phyloP scores from a whole-genome alignment of 1,140 invertebrate genomes.

The Eubasilissa regina region DNA sequence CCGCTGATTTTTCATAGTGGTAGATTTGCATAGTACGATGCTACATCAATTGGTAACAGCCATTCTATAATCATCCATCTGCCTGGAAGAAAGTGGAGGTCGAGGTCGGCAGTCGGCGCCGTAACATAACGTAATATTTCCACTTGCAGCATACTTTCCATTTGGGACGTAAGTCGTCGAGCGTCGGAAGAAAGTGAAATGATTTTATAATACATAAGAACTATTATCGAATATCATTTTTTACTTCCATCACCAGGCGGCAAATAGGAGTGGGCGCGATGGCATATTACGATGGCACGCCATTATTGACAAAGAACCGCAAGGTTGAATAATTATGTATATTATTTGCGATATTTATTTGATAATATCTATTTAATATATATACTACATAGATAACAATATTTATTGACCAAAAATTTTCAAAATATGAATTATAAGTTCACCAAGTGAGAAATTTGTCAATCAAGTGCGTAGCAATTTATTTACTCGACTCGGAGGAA shows the following conservation, averaged over 20 bases:
- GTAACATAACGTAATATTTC: slow-evolving; percentile 16
- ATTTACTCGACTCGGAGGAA: too few relatives aligned
- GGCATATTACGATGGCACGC: background rate
- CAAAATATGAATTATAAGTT: too few relatives aligned
- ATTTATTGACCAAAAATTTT: too few relatives aligned
- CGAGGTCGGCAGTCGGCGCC: background rate
- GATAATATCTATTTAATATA: too few relatives aligned
- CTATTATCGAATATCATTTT: slow-evolving; percentile 7
- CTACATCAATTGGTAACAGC: too few relatives aligned
- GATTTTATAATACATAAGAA: background rate
- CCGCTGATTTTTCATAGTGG: too few relatives aligned
- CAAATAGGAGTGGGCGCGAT: background rate
- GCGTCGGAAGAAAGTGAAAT: slow-evolving; percentile 8
- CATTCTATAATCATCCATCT: too few relatives aligned
- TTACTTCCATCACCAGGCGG: background rate
- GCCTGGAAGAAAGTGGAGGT: background rate
- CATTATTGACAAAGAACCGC: slow-evolving; percentile 13
- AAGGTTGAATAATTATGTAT: slow-evolving; percentile 26
- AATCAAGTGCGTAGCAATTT: too few relatives aligned
- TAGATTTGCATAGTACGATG: too few relatives aligned
- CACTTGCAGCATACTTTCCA: slow-evolving; percentile 25
- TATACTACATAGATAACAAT: too few relatives aligned
- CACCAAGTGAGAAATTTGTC: too few relatives aligned
- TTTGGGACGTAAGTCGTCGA: background rate
- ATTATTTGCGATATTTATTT: background rate